Conservation (phyloP, 2,797 vertebrate species). For the Acanthurus leucopareius region DNA sequence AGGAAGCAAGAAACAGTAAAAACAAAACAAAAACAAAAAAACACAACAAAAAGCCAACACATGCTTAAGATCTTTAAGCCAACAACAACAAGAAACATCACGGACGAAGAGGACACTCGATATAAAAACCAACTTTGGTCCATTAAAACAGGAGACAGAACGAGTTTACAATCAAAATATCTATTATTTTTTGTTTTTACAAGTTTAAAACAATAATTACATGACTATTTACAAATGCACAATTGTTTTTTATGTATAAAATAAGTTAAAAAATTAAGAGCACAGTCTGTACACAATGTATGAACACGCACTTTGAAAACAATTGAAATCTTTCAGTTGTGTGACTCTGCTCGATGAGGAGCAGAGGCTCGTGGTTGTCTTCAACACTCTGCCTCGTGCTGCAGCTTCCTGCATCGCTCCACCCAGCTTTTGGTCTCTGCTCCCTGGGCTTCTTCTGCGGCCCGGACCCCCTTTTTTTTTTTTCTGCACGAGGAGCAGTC, state of each 20-base stretch:
- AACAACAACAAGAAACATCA: constrained; percentile 85
- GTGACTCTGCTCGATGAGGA: constrained; percentile 63
- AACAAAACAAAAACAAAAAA: constrained; percentile 25
- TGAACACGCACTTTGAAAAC: constrained; percentile 83
- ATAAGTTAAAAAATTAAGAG: constrained; percentile 98
- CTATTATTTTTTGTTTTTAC: constrained; percentile 93
- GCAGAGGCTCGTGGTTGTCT: constrained; percentile 34
- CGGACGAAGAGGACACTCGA: constrained; percentile 84
- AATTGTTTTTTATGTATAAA: constrained; percentile 96
- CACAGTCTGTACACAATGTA: constrained; percentile 88
- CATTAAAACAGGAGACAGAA: constrained; percentile 96
- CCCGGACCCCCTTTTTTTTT: constrained; percentile 19
- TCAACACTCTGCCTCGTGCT: constrained; percentile 24
- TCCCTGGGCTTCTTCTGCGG: constrained; percentile 34
- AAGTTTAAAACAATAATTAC: constrained; percentile 98
- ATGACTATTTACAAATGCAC: constrained; percentile 99
- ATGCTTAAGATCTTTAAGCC: constrained; percentile 89
- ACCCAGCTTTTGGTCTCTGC: constrained; percentile 59
- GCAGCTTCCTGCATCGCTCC: constrained; percentile 83
- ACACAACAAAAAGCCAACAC: constrained; percentile 85
- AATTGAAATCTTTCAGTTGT: constrained; percentile 74
- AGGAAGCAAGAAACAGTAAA: constrained; percentile 65
- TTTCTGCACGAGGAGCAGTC: constrained; percentile 9
- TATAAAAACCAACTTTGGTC: constrained; percentile 97
- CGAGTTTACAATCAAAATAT: constrained; percentile 97